Evolutionary conservation across 2,113 vertebrate genomes (phyloP).

Genomic region (Equus przewalskii): DNA sequence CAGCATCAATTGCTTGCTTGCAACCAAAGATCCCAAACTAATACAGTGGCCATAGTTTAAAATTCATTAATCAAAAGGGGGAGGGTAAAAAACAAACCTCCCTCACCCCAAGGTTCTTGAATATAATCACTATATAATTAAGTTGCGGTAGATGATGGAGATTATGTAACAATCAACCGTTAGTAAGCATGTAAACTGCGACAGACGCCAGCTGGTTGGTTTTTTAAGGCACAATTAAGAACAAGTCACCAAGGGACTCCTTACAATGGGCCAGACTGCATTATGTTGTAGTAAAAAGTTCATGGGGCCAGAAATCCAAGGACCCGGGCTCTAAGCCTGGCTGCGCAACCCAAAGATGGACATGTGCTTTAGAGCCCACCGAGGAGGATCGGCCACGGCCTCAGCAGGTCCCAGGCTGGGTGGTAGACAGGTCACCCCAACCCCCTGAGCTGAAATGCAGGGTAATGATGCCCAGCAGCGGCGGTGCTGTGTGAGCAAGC

Average conservation of each 20-base stretch:
- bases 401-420: not conserved
- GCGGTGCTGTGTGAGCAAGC: not conserved
- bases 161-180: not conserved
- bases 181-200: not conserved
- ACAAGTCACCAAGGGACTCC: not conserved
- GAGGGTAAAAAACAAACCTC: not conserved
- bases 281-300: not conserved
- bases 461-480: accelerated
- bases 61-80: not conserved
- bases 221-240: not conserved
- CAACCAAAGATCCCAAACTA: not conserved
- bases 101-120: not conserved
- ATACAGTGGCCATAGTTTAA: not conserved
- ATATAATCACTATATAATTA: not conserved
- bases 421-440: not conserved
- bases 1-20: not conserved
- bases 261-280: not conserved
- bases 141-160: not conserved
- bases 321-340: not conserved
- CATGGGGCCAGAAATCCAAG: not conserved
- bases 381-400: accelerated
- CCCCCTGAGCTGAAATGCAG: accelerated
- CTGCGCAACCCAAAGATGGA: not conserved
- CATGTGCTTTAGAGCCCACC: accelerated
- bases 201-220: not conserved